Conservation (phyloP, 2,113 vertebrate species). For the Vulpes ferrilata region DNA sequence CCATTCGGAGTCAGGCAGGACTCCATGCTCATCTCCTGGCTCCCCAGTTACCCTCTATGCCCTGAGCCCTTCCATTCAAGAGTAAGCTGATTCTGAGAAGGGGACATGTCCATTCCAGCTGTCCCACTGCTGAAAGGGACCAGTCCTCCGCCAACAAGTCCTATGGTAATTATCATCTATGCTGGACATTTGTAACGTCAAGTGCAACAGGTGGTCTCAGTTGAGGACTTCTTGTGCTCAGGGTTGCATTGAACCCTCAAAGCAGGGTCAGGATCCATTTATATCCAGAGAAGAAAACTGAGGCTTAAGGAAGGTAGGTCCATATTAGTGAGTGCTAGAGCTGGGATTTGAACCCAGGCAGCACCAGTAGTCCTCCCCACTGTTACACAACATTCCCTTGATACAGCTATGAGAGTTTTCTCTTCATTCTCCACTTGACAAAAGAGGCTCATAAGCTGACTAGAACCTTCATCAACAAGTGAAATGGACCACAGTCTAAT, state of each 20-base stretch:
- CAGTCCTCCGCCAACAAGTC: neutral
- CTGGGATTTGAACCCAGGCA: neutral
- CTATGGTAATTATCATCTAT: accelerated
- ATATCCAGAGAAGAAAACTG: neutral
- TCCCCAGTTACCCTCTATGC: neutral
- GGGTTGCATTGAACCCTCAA: neutral
- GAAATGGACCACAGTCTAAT: accelerated
- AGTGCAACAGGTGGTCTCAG: neutral
- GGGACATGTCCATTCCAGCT: neutral
- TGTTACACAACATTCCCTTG: accelerated
- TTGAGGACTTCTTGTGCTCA: accelerated
- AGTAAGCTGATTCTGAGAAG: too few species aligned
- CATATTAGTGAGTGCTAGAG: neutral
- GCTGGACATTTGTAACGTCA: too few species aligned
- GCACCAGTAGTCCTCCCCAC: accelerated
- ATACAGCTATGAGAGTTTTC: accelerated
- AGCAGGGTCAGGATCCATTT: neutral
- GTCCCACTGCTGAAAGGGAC: neutral
- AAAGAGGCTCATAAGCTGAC: neutral
- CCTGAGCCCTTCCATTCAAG: neutral
- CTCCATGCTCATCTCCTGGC: neutral
- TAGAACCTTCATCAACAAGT: neutral
- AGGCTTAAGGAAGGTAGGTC: neutral
- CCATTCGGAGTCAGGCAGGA: neutral
- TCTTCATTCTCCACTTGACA: neutral